A percentile compares a stretch with the other conserved stretches of the same genome.
phyloP scores from a whole-genome alignment of 2,888 invertebrate species.

The Leucophenga maculata region DNA sequence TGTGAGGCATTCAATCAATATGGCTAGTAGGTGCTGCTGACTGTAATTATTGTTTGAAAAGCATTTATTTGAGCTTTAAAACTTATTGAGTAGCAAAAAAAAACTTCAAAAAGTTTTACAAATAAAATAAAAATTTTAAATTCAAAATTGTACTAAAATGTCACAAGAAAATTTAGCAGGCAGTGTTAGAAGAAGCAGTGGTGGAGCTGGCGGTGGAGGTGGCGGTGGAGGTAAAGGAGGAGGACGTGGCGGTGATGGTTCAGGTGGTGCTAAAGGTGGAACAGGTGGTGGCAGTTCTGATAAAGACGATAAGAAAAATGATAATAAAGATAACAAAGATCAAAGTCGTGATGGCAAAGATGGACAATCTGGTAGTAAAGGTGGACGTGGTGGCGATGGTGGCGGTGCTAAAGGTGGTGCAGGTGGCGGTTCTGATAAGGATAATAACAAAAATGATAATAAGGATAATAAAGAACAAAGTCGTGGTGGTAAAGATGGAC shows the following conservation, averaged over 20 bases:
- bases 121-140: background rate
- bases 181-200: background rate
- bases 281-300: background rate
- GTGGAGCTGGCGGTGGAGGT: background rate
- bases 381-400: constrained; percentile 9
- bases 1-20: constrained; percentile 48
- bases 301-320: background rate
- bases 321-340: background rate
- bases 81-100: background rate
- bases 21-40: background rate
- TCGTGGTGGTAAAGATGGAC: too few species aligned
- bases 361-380: background rate
- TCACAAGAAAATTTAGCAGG: background rate
- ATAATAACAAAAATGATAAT: constrained; percentile 6
- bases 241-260: background rate
- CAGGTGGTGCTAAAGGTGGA: background rate
- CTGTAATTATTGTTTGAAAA: background rate
- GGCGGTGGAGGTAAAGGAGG: background rate
- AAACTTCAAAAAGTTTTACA: background rate
- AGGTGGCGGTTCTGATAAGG: constrained; percentile 5
- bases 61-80: background rate
- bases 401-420: background rate
- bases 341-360: background rate
- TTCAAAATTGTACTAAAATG: background rate
- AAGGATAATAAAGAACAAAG: background rate